These are phyloP conservation scores for Poecilus cupreus DNA, from an alignment of 2,888 invertebrate species.

Conservation along the genomic window DNA sequence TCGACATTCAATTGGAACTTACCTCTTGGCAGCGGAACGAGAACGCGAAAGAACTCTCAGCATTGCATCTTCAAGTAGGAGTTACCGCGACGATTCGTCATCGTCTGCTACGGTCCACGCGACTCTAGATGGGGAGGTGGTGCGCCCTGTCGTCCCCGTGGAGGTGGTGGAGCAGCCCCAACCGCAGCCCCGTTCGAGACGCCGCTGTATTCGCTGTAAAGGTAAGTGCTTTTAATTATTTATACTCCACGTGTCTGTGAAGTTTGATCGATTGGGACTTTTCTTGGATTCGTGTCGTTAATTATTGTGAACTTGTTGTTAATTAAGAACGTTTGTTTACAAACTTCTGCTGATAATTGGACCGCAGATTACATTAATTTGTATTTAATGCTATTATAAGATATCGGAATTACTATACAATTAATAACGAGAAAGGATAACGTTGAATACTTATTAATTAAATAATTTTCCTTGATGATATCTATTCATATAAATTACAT, in stretches of 20 bases:
- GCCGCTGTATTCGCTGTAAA: conserved; percentile 34
- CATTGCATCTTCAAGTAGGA: conserved; percentile 66
- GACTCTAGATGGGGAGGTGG: conserved; percentile 65
- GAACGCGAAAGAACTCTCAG: conserved; percentile 71
- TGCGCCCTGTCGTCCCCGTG: conserved; percentile 60
- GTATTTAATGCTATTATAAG: too few species aligned
- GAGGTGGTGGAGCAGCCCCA: not conserved
- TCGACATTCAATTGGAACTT: conserved; percentile 82
- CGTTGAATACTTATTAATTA: too few species aligned
- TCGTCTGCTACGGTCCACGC: conserved; percentile 67
- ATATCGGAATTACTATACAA: too few species aligned
- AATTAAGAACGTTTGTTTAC: too few species aligned
- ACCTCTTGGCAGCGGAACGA: conserved; percentile 69
- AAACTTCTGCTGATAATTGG: too few species aligned
- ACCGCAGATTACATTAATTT: too few species aligned
- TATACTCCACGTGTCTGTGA: too few species aligned
- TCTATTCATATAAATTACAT: not conserved
- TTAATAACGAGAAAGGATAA: too few species aligned
- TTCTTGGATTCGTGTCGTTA: too few species aligned
- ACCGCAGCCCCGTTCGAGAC: not conserved
- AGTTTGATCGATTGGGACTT: too few species aligned
- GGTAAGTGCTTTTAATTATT: conserved; percentile 23
- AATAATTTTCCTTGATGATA: too few species aligned
- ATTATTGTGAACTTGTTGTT: too few species aligned
- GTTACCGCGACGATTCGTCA: conserved; percentile 69